These are phyloP conservation scores for Salmo trutta DNA, from an alignment of 2,797 vertebrate genomes.

Conservation along the genomic window DNA sequence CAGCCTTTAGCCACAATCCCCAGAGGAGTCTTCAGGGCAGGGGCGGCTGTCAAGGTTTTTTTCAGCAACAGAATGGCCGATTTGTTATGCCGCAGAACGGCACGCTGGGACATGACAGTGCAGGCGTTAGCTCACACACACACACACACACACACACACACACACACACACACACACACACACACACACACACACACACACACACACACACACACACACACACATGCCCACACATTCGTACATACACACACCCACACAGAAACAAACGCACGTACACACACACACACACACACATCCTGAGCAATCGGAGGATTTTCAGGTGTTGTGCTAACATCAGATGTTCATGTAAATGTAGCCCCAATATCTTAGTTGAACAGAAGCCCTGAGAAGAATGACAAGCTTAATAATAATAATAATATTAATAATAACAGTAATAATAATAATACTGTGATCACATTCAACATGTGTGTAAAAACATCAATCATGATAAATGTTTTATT, in stretches of 20 bases:
- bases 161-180: too few relatives aligned
- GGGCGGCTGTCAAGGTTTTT: slow-evolving; percentile 18
- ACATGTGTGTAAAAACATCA: slow-evolving; percentile 22
- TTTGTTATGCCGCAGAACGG: slow-evolving; percentile 3
- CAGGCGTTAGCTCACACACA: slow-evolving; percentile 12
- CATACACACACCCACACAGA: too few relatives aligned
- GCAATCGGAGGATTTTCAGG: too few relatives aligned
- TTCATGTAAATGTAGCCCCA: slow-evolving; percentile 3
- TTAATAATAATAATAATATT: too few relatives aligned
- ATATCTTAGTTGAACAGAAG: slow-evolving; percentile 51
- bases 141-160: too few relatives aligned
- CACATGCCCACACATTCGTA: too few relatives aligned
- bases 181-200: too few relatives aligned
- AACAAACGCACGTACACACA: too few relatives aligned
- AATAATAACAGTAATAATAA: slow-evolving; percentile 25
- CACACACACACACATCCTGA: too few relatives aligned
- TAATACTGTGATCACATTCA: slow-evolving; percentile 15
- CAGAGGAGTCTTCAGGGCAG: slow-evolving; percentile 21
- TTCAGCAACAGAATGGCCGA: slow-evolving; percentile 20
- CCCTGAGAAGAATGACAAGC: slow-evolving; percentile 36
- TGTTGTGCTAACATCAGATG: not conserved
- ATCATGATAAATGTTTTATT: slow-evolving; percentile 40
- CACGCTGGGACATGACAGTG: not conserved
- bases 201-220: too few relatives aligned
- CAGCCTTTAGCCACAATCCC: slow-evolving; percentile 11